These are phyloP conservation scores for Chaetophractus vellerosus DNA, from an alignment of 2,797 vertebrate genomes.

Conservation along the genomic window DNA sequence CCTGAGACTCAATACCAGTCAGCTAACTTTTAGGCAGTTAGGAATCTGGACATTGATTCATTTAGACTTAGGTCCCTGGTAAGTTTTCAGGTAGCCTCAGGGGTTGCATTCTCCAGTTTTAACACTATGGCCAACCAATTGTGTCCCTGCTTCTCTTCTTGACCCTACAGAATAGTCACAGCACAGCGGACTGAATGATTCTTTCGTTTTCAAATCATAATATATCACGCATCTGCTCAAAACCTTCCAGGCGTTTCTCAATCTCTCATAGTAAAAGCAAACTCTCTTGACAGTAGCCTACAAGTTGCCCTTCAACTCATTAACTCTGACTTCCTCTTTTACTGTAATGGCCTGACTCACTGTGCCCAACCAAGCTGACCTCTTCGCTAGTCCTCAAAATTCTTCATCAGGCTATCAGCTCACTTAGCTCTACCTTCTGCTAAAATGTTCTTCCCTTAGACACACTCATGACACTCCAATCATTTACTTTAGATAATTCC, in stretches of 20 bases:
- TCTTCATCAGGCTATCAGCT: neutral
- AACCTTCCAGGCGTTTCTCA: neutral
- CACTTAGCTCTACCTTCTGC: neutral
- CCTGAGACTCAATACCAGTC: neutral
- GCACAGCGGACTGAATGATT: neutral
- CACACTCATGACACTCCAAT: neutral
- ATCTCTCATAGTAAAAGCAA: neutral
- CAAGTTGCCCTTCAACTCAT: neutral
- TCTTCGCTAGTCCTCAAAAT: neutral
- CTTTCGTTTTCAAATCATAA: neutral
- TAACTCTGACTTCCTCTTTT: neutral
- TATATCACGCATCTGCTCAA: neutral
- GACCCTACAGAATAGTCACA: neutral
- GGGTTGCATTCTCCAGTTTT: neutral
- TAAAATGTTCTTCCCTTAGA: neutral
- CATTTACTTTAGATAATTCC: neutral
- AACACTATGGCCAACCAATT: neutral
- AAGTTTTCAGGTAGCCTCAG: neutral
- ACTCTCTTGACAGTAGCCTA: neutral
- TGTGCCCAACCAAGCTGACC: neutral
- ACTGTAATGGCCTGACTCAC: neutral
- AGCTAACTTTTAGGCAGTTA: slow-evolving; percentile 41
- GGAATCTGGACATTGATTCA: neutral
- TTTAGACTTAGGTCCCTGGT: neutral
- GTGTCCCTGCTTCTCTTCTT: neutral